These are phyloP conservation scores for Scaptomyza reducta DNA, from an alignment of 2,888 invertebrate species.

Conservation along the genomic window DNA sequence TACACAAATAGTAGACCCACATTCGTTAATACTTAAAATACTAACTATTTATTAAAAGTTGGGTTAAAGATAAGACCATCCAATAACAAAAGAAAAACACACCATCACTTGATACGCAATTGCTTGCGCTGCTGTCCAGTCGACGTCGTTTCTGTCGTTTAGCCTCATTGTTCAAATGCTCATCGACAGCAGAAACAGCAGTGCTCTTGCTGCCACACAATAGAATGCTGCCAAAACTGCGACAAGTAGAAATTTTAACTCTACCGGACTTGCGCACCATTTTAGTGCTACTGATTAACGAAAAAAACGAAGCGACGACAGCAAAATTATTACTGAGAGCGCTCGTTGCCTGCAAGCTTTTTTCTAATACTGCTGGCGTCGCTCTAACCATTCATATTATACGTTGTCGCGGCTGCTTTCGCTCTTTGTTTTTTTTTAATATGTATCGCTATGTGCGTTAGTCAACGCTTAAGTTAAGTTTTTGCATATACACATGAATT, in stretches of 20 bases:
- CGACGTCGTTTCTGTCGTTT: conserved; percentile 42
- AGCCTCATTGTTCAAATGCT: conserved; percentile 17
- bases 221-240: conserved; percentile 57
- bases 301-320: conserved; percentile 61
- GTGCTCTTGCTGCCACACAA: conserved; percentile 64
- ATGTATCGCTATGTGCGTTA: conserved; percentile 61
- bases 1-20: no score
- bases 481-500: conserved; percentile 61
- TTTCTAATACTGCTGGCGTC: conserved; percentile 29
- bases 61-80: background rate
- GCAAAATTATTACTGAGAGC: conserved; percentile 48
- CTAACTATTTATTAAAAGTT: no score
- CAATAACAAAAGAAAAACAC: conserved; percentile 30
- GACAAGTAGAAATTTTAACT: conserved; percentile 74
- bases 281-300: conserved; percentile 78
- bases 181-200: conserved; percentile 11
- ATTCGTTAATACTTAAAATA: no score
- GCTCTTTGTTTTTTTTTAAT: conserved; percentile 36
- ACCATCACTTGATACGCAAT: conserved; percentile 71
- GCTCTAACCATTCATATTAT: conserved; percentile 52
- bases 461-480: conserved; percentile 77
- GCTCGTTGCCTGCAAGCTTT: conserved; percentile 31
- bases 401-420: conserved; percentile 52
- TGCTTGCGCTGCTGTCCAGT: conserved; percentile 59
- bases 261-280: conserved; percentile 80